phyloP scores from a whole-genome alignment of 1,140 invertebrate genomes.

The Scaptomyza pallida region DNA sequence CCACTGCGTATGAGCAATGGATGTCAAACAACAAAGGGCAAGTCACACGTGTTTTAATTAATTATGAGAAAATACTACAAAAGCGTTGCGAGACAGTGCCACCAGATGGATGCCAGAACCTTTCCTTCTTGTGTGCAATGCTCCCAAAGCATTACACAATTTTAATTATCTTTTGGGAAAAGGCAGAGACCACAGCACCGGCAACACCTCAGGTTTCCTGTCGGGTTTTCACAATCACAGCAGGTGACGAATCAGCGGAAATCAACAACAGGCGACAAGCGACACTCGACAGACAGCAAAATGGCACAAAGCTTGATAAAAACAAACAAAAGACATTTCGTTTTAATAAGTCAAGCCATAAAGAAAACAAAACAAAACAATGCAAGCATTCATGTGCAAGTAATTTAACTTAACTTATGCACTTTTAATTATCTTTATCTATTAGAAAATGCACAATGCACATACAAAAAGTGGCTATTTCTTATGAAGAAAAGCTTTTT shows the following conservation, averaged over 20 bases:
- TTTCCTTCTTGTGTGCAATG: neutral
- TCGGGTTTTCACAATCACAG: constrained; percentile 8
- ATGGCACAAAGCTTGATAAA: constrained; percentile 23
- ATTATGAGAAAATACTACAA: constrained; percentile 13
- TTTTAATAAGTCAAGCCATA: constrained; percentile 32
- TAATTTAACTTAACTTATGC: constrained; percentile 11
- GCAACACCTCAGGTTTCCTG: constrained; percentile 10
- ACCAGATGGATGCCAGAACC: neutral
- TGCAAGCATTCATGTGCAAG: constrained; percentile 34
- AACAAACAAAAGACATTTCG: constrained; percentile 23
- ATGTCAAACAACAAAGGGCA: neutral
- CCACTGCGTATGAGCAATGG: constrained; percentile 13
- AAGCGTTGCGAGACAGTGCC: neutral
- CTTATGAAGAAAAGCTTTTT: neutral
- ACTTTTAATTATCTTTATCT: neutral
- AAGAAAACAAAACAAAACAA: constrained; percentile 34
- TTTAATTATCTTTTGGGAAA: constrained; percentile 33
- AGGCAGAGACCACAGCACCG: neutral
- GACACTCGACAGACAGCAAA: neutral
- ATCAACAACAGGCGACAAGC: constrained; percentile 37
- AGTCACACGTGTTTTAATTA: constrained; percentile 26
- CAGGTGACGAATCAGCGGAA: constrained; percentile 43
- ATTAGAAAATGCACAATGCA: neutral
- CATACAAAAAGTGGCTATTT: neutral
- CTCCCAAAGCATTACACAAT: constrained; percentile 23